phyloP scores from a whole-genome alignment of 2,888 invertebrate genomes.

The Brenthis ino region DNA sequence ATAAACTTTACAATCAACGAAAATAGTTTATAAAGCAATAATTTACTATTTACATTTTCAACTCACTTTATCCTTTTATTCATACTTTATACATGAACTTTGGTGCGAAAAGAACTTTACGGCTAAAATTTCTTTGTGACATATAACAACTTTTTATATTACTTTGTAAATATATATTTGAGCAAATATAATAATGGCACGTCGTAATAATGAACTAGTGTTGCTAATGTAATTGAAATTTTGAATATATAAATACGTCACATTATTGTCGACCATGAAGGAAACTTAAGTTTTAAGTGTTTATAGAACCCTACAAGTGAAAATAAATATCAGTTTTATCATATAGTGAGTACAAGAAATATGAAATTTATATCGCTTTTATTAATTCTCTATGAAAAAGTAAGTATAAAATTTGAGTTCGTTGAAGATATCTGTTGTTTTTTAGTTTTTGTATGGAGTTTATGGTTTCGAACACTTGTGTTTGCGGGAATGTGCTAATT shows the following conservation, averaged over 20 bases:
- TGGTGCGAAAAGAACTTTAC: conserved; percentile 33
- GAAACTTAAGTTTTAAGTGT: conserved; percentile 4
- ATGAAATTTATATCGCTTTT: not conserved
- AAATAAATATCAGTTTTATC: conserved; percentile 1
- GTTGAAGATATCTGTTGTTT: not conserved
- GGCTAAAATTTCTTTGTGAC: conserved; percentile 17
- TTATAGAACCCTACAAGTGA: not conserved
- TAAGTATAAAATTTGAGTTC: not conserved
- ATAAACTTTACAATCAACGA: conserved; percentile 56
- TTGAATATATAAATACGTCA: conserved; percentile 9
- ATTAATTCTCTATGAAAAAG: not conserved
- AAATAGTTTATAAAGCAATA: conserved; percentile 40
- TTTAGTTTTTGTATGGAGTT: conserved; percentile 7
- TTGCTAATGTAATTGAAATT: conserved; percentile 13
- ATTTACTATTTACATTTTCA: conserved; percentile 59
- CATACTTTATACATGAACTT: conserved; percentile 32
- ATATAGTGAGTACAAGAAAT: not conserved
- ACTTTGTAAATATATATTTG: conserved; percentile 38
- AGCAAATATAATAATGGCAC: conserved; percentile 43
- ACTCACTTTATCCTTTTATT: conserved; percentile 19
- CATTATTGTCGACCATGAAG: conserved; percentile 17
- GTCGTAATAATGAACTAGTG: conserved; percentile 22
- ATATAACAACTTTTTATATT: conserved; percentile 21
- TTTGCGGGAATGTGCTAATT: conserved; percentile 14
- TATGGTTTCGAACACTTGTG: conserved; percentile 2